Conservation (phyloP, 2,888 invertebrate species). For the Epinotia brunnichana region DNA sequence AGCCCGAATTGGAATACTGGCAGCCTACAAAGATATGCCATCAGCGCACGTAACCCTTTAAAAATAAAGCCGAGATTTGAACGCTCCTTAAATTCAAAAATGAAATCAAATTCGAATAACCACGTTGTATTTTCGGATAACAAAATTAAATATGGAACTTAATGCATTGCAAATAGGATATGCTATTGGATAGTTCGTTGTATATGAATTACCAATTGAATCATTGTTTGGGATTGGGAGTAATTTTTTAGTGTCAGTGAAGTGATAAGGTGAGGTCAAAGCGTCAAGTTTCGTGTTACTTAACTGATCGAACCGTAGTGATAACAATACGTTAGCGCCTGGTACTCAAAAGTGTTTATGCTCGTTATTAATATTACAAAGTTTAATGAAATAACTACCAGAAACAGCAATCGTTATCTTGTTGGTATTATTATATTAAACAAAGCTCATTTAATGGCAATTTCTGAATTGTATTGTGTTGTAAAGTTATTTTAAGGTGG, state of each 20-base stretch:
- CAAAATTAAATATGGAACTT: neutral
- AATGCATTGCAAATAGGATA: constrained; percentile 1
- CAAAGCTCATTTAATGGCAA: neutral
- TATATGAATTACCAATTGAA: neutral
- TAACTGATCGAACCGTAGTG: constrained; percentile 17
- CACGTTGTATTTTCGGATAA: neutral
- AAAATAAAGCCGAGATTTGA: constrained; percentile 30
- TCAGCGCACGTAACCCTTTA: constrained; percentile 3
- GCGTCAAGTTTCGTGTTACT: constrained; percentile 25
- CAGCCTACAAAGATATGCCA: constrained; percentile 2
- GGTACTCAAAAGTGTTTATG: neutral
- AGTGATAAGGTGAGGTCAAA: constrained; percentile 38
- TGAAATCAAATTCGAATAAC: constrained; percentile 15
- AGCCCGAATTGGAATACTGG: constrained; percentile 46
- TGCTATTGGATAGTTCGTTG: neutral
- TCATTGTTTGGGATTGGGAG: neutral
- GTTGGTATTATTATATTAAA: neutral
- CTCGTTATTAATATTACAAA: neutral
- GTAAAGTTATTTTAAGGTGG: too few relatives aligned
- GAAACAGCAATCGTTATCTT: neutral
- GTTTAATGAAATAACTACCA: too few relatives aligned
- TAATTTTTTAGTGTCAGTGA: constrained; percentile 30
- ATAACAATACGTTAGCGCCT: constrained; percentile 19
- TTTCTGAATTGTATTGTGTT: too few relatives aligned
- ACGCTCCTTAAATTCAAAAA: constrained; percentile 19